These are phyloP conservation scores for Echeneis naucrates DNA, from an alignment of 2,797 vertebrate genomes.

Conservation along the genomic window DNA sequence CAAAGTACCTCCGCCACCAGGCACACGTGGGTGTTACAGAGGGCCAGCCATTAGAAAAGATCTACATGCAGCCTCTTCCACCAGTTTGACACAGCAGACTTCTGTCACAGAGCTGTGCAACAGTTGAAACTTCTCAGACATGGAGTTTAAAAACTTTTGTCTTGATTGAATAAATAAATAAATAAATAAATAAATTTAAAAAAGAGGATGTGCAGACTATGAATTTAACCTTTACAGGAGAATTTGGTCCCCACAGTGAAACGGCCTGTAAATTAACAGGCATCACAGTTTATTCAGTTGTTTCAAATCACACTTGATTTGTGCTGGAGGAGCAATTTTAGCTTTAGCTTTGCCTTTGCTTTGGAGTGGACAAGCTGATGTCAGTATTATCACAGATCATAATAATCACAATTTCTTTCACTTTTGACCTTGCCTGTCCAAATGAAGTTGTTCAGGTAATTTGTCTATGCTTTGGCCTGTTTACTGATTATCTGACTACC, in stretches of 20 bases:
- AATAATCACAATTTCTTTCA: background rate
- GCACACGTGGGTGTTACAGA: constrained; percentile 77
- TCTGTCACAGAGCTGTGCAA: constrained; percentile 39
- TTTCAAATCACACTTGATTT: too few species aligned
- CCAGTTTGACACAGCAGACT: constrained; percentile 57
- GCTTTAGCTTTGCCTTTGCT: background rate
- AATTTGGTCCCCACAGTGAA: background rate
- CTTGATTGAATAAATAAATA: too few species aligned
- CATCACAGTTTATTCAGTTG: background rate
- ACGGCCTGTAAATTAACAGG: background rate
- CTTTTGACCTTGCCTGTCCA: too few species aligned
- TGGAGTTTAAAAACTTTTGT: constrained; percentile 1
- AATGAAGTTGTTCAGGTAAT: background rate
- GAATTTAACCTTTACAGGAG: background rate
- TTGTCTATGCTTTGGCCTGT: too few species aligned
- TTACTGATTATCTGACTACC: background rate
- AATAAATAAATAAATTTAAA: too few species aligned
- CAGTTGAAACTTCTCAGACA: constrained; percentile 37
- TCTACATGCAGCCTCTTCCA: constrained; percentile 70
- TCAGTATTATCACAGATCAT: background rate
- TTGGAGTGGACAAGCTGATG: background rate
- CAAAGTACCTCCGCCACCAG: constrained; percentile 76
- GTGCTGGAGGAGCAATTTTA: background rate
- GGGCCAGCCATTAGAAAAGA: constrained; percentile 63
- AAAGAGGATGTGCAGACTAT: background rate